Evolutionary conservation across 2,113 vertebrate species (phyloP), one percentile per base, ranked within the genome.

Genomic region (Tapirus terrestris): DNA sequence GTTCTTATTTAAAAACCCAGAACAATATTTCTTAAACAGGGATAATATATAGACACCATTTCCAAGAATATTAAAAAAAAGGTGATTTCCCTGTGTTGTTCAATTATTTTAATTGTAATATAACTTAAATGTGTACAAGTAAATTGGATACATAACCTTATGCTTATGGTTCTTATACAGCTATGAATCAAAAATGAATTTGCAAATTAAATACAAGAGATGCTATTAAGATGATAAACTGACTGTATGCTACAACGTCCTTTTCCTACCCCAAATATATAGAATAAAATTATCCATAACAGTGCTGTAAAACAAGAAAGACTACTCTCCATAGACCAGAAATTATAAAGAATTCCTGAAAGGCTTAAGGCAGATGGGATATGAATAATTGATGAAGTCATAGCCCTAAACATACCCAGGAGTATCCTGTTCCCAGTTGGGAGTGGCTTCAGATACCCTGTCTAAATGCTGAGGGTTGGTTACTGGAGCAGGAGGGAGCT

Each of bases 121-220:
- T 60, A 83, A 75, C 17, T 84, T 96, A 89, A 58, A 61, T 58
- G 16, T 60, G 13, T 43, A 72, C 39, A 80, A 73, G 92, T 56
- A 92, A 79, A 83, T 61, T 79, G 17, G n/a, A 56, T 36, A 61
- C 39, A 53, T 48, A 77, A 5, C 25, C 39, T 93, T 82, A 67
- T 91, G 16, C 8, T 39, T 88, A 68, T 16, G 39, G 67, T 89
- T 96, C 48, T 94, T 94, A 4, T 5, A 81, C 8, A 89, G n/a
- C 23, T 79, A 89, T 73, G 63, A 72, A 93, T 97, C 70, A 98
- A 95, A 91, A 96, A 56, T n/a, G 86, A 70, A 95, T 89, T 89
- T 96, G 17, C 70, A 92, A 91, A 79, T 97, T 92, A 92, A 96
- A 89, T 48, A 43, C 20, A 89, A 31, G 65, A 84, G 76, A 87